Conservation (phyloP, 1,140 invertebrate species). For the Drosophila watanabei region DNA sequence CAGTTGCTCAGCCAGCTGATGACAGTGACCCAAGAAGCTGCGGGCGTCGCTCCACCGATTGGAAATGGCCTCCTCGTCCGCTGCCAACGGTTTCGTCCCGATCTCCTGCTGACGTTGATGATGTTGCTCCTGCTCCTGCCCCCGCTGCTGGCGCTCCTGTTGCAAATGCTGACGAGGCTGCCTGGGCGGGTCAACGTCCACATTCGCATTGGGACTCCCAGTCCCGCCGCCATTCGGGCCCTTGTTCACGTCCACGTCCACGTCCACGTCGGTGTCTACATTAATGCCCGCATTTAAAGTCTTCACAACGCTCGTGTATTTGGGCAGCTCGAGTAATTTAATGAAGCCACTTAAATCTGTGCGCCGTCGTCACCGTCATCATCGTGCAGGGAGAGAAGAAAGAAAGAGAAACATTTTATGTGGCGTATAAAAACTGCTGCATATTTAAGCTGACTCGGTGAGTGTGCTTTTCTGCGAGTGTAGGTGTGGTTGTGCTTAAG, state of each 20-base stretch:
- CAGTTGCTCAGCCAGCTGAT: slow-evolving; percentile 75
- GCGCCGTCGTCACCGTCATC: slow-evolving; percentile 40
- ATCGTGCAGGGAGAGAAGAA: slow-evolving; percentile 34
- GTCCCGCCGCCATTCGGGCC: slow-evolving; percentile 3
- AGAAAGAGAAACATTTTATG: slow-evolving; percentile 71
- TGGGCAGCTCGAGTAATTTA: slow-evolving; percentile 82
- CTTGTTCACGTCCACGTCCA: slow-evolving; percentile 38
- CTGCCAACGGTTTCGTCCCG: slow-evolving; percentile 53
- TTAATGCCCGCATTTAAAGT: slow-evolving; percentile 84
- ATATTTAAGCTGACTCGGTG: slow-evolving; percentile 59
- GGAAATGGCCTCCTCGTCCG: slow-evolving; percentile 23
- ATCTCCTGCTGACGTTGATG: slow-evolving; percentile 33
- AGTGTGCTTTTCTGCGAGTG: slow-evolving; percentile 25
- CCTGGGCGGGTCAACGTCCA: slow-evolving; percentile 61
- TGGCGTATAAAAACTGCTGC: slow-evolving; percentile 65
- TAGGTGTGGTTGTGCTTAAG: slow-evolving; percentile 35
- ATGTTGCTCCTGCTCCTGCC: slow-evolving; percentile 22
- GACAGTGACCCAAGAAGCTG: slow-evolving; percentile 72
- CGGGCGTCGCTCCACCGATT: slow-evolving; percentile 47
- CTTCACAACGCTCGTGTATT: slow-evolving; percentile 83
- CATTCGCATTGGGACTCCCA: slow-evolving; percentile 29
- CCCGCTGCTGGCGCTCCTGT: slow-evolving; percentile 36
- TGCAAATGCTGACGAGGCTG: slow-evolving; percentile 61
- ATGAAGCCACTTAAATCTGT: slow-evolving; percentile 85
- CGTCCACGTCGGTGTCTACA: slow-evolving; percentile 66